Evolutionary conservation across 2,888 invertebrate species (phyloP), one percentile per base, ranked within the genome.

Genomic region (Agrenia bidenticulata): DNA sequence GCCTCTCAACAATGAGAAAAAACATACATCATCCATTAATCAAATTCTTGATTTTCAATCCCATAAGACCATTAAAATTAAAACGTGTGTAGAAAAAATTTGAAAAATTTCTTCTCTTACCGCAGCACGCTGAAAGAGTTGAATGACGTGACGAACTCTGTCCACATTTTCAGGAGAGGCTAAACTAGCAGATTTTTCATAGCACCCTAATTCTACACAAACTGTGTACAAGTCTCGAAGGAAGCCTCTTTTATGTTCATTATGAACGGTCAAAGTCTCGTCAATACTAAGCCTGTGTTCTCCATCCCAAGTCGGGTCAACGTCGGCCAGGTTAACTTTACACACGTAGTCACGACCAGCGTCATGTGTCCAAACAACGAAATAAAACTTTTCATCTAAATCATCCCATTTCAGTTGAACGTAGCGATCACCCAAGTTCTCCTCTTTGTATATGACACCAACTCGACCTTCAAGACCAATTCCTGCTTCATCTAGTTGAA

Each of bases 391-490:
- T 58, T 76, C 76, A 37, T 76, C 74, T 1, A 49, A 4, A 7
- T 66, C 64, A 56, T 76, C 76, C 76, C 76, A 76, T 63, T 74
- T 76, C 11, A 76, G 70, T 61, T 76, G 76, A 26, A 73, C 61
- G 37, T 66, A 72, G n/a, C 70, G 65, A 21, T 74, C 74, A 2
- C 73, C 73, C 32, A 69, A 66, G 42, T 69, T 62, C 37, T 74
- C 73, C 5, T 72, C 70, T 24, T 69, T 70, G 59, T 68, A 66
- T 42, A 63, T 69, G 2, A 74, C 74, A 17, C 66, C 63, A 0
- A 71, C 61, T 19, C 70, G 64, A 26, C 74, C 76, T 61, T 76
- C 73, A 15, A 76, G 61, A 1, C 69, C 73, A 49, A 74, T 72
- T 0, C 73, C 73, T 17, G 76, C 76, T 61, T 76, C 76, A 42